Base-by-base conservation (phyloP, 1,140 invertebrate species). In the Drosophila pruinosa region DNA sequence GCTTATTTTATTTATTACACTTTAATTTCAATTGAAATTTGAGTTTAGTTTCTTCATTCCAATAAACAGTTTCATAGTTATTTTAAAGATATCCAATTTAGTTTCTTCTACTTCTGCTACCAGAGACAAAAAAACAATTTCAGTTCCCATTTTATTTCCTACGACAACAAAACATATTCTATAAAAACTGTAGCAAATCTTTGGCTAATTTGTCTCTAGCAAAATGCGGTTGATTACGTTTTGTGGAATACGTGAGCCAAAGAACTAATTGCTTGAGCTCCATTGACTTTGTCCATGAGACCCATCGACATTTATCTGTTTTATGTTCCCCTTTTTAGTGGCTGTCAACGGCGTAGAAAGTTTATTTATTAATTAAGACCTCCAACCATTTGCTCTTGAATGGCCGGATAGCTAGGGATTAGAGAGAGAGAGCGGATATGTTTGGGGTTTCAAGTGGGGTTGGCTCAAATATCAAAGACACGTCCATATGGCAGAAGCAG, bases 281-380 rank as follows among this genome's bases (percentile, higher is more conserved):
- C 14, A n/a, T 43, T 19, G 22, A 19, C 26, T 70, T 58, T 45
- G 19, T 59, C 54, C 36, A 53, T 45, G 39, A 15, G 38, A 58
- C 63, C n/a, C 62, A 75, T 79, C 62, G 76, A 69, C 72, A 73
- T 74, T 86, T 71, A 86, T 77, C 57, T 47, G 50, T 58, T 81
- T 81, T 41, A 86, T 77, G 64, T 54, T 56, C 21, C 21, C 59
- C 19, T 63, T 70, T 36, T 64, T 62, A 70, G 59, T 64, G 31
- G 31, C 67, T 70, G 67, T 70, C 67, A 56, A 48, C 59, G 15
- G 38, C n/a, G 47, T 19, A 7, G 24, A 15, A 69, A 83, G 75
- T 75, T 52, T 70, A 67, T 86, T 67, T 85, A 86, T 70, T 80
- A 80, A 85, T 86, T 86, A 86, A 77, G 77, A 26, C 45, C 47